A percentile compares a stretch with the other conserved stretches of the same genome.
Evolutionary conservation across 1,140 invertebrate species (phyloP).

Genomic region (Penaeus japonicus): DNA sequence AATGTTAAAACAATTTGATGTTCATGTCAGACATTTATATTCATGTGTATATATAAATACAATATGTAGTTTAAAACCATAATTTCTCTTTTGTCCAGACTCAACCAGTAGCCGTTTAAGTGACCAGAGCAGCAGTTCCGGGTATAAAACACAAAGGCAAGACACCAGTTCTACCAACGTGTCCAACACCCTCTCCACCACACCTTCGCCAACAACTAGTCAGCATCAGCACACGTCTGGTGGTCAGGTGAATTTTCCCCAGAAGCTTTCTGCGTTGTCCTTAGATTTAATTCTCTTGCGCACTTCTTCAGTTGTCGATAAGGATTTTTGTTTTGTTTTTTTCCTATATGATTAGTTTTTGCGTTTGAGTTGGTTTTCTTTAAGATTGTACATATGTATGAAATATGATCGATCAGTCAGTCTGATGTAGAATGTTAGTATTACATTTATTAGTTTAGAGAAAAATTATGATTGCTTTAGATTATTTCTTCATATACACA

Average conservation of each 20-base stretch:
- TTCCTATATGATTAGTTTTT: background rate
- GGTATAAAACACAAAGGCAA: conserved; percentile 58
- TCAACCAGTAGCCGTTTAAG: conserved; percentile 58
- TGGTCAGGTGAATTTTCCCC: conserved; percentile 32
- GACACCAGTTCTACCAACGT: conserved; percentile 58
- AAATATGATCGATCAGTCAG: too few relatives aligned
- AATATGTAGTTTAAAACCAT: background rate
- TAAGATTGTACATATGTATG: too few relatives aligned
- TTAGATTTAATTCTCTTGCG: background rate
- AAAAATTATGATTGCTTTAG: too few relatives aligned
- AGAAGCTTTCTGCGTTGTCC: background rate
- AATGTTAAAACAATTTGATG: background rate
- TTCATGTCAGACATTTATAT: background rate
- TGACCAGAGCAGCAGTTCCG: conserved; percentile 57
- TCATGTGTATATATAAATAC: background rate
- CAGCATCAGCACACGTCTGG: conserved; percentile 51
- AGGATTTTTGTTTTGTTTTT: background rate
- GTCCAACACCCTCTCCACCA: conserved; percentile 58
- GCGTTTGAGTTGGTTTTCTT: background rate
- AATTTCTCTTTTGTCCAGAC: conserved; percentile 25
- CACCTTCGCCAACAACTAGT: conserved; percentile 56
- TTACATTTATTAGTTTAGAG: too few relatives aligned
- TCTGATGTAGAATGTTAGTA: too few relatives aligned
- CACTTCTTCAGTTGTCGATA: too few relatives aligned
- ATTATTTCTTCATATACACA: background rate